Evolutionary conservation across 2,797 vertebrate species (phyloP).

Genomic region (Tragelaphus oryx): DNA sequence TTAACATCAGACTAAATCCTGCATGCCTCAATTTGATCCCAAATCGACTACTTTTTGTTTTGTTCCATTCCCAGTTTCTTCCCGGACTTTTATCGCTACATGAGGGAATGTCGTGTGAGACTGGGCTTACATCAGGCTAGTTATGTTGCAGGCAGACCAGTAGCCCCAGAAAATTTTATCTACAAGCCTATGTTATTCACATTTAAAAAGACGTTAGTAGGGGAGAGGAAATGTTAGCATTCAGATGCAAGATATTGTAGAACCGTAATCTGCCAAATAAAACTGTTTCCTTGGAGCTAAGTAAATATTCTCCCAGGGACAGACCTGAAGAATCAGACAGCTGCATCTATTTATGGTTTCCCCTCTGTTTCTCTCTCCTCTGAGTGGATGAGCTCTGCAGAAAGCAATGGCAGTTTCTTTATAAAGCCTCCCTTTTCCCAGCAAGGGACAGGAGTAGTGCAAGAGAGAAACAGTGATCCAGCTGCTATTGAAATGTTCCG

Average conservation of each 20-base stretch:
- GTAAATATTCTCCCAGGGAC: conserved; percentile 49
- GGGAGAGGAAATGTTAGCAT: neutral
- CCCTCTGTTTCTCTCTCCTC: neutral
- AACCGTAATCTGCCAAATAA: conserved; percentile 46
- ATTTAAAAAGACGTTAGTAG: neutral
- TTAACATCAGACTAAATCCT: neutral
- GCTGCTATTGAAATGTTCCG: neutral
- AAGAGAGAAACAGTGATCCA: neutral
- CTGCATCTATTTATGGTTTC: conserved; percentile 48
- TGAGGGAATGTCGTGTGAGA: neutral
- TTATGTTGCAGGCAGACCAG: neutral
- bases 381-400: neutral
- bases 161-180: neutral
- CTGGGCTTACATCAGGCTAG: neutral
- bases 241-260: conserved; percentile 6
- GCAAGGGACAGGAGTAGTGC: neutral
- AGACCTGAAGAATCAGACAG: conserved; percentile 27
- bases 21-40: neutral
- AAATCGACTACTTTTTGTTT: neutral
- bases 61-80: neutral
- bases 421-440: neutral
- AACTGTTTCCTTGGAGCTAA: conserved; percentile 50
- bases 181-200: neutral
- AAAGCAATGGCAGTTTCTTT: neutral
- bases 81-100: neutral